phyloP scores from a whole-genome alignment of 2,888 invertebrate species.

The Nowickia ferox region DNA sequence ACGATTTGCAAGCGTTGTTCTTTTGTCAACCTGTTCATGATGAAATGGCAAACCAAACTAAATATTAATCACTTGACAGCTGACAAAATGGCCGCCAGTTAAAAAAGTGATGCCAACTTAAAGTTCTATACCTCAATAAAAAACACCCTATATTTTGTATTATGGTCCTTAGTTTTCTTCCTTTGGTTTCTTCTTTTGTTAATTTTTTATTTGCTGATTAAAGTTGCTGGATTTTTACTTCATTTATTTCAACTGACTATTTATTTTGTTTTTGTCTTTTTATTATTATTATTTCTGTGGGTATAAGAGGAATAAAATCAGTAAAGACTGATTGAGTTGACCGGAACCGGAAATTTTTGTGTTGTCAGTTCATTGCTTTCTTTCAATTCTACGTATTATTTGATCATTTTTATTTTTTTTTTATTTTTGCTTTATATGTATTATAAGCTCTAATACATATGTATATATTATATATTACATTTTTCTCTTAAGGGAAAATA shows the following conservation, averaged over 20 bases:
- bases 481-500: constrained; percentile 48
- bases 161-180: constrained; percentile 5
- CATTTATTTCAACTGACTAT: constrained; percentile 29
- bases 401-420: background rate
- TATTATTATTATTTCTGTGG: constrained; percentile 32
- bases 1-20: too few species aligned
- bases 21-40: too few species aligned
- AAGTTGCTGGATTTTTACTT: constrained; percentile 56
- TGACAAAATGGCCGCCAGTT: too few species aligned
- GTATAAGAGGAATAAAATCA: constrained; percentile 42
- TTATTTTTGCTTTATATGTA: constrained; percentile 47
- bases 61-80: too few species aligned
- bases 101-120: too few species aligned
- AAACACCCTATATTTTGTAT: too few species aligned
- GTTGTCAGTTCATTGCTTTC: constrained; percentile 68
- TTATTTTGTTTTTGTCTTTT: constrained; percentile 26
- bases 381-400: constrained; percentile 21
- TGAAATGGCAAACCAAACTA: too few species aligned
- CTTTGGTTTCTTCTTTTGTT: constrained; percentile 58
- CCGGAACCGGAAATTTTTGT: constrained; percentile 78
- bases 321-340: constrained; percentile 79
- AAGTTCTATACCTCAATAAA: too few species aligned
- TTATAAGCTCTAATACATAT: constrained; percentile 50
- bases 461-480: constrained; percentile 32
- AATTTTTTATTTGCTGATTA: constrained; percentile 70